Conservation (phyloP, 2,888 invertebrate genomes). For the Hydriomena furcata region DNA sequence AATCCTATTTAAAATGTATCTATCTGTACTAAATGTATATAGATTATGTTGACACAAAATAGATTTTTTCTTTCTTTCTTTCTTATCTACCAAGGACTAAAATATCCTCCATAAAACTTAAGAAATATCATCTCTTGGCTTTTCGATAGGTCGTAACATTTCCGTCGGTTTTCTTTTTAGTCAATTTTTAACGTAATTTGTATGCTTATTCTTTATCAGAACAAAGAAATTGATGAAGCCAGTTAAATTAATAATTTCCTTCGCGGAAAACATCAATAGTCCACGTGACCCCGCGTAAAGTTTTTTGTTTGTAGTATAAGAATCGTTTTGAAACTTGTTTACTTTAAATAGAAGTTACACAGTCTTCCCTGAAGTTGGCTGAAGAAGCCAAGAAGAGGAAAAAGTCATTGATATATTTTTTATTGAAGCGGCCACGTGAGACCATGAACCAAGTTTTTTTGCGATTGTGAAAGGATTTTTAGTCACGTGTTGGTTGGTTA, state of each 20-base stretch:
- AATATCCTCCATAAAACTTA: no score
- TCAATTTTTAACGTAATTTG: no score
- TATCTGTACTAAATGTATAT: no score
- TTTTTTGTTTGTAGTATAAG: neutral
- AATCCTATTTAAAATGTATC: no score
- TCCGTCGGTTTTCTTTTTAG: no score
- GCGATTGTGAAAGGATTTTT: conserved; percentile 6
- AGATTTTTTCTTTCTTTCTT: no score
- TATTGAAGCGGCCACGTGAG: conserved; percentile 15
- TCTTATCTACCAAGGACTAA: no score
- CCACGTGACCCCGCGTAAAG: neutral
- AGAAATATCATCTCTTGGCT: no score
- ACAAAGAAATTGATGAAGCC: conserved; percentile 3
- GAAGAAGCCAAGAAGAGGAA: conserved; percentile 13
- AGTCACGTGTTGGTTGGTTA: conserved; percentile 12
- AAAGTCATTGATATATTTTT: conserved; percentile 8
- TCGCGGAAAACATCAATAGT: neutral
- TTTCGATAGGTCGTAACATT: no score
- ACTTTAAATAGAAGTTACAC: conserved; percentile 8
- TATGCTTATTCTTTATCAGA: no score
- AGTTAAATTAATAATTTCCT: neutral
- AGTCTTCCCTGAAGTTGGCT: conserved; percentile 8
- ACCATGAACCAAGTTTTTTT: conserved; percentile 1
- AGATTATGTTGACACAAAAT: no score
- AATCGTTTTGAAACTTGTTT: neutral